Evolutionary conservation across 2,797 vertebrate species (phyloP).

Genomic region (Notolabrus celidotus): DNA sequence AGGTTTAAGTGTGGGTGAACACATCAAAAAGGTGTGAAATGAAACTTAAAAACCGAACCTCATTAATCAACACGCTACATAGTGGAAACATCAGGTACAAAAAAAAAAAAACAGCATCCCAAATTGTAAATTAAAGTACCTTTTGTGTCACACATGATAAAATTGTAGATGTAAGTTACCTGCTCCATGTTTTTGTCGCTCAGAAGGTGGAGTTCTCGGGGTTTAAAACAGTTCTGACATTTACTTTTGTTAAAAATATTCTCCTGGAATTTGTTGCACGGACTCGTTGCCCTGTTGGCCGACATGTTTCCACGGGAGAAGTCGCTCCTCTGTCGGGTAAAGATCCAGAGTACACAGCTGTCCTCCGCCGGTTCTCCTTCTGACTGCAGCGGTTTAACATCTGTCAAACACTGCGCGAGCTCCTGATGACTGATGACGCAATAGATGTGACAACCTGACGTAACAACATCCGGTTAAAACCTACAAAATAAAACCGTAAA

Average conservation of each 20-base stretch:
- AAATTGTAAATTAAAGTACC: background rate
- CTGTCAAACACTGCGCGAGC: constrained; percentile 61
- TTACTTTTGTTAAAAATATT: constrained; percentile 94
- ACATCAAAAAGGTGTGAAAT: too few relatives aligned
- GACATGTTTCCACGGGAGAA: constrained; percentile 79
- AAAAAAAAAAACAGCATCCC: too few relatives aligned
- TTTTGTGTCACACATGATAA: background rate
- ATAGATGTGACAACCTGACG: constrained; percentile 13
- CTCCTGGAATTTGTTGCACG: constrained; percentile 91
- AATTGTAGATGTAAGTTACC: constrained; percentile 60
- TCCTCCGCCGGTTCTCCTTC: background rate
- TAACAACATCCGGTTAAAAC: background rate
- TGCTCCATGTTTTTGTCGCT: constrained; percentile 88
- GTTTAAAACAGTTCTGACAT: constrained; percentile 96
- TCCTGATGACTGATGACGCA: constrained; percentile 21
- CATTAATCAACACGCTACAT: too few relatives aligned
- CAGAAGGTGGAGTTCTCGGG: constrained; percentile 90
- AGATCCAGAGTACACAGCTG: background rate
- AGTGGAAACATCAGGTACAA: too few relatives aligned
- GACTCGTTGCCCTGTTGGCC: constrained; percentile 81
- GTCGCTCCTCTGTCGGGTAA: constrained; percentile 7
- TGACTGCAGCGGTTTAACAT: constrained; percentile 51
- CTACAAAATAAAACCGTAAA: constrained; percentile 39
- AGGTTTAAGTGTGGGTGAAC: too few relatives aligned
- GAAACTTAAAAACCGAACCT: too few relatives aligned